Evolutionary conservation across 2,888 invertebrate species (phyloP).

Genomic region (Philereme transversata): DNA sequence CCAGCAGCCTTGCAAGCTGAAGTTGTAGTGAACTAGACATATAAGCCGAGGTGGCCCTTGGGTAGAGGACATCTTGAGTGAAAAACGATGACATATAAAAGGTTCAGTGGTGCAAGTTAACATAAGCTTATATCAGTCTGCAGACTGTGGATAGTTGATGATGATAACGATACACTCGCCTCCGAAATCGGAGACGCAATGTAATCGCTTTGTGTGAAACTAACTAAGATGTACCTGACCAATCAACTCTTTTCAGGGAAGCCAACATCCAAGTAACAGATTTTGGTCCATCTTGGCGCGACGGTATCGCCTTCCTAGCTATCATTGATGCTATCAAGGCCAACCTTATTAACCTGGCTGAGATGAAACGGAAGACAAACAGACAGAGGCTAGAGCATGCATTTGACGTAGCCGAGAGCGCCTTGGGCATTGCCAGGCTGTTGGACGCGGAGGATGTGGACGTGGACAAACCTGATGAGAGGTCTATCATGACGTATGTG

Average conservation of each 20-base stretch:
- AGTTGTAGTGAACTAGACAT: too few species aligned
- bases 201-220: neutral
- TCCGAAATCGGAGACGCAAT: too few species aligned
- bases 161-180: too few species aligned
- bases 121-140: too few species aligned
- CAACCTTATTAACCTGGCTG: conserved; percentile 94
- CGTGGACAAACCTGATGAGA: conserved; percentile 97
- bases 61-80: too few species aligned
- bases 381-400: conserved; percentile 94
- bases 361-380: conserved; percentile 90
- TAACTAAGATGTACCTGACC: neutral
- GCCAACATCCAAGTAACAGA: conserved; percentile 95
- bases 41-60: too few species aligned
- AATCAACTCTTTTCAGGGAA: conserved; percentile 83
- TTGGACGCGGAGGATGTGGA: conserved; percentile 98
- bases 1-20: neutral
- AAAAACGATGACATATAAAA: too few species aligned
- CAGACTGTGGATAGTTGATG: too few species aligned
- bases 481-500: conserved; percentile 99
- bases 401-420: conserved; percentile 95
- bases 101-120: too few species aligned
- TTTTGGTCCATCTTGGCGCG: conserved; percentile 98
- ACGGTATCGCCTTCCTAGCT: conserved; percentile 97
- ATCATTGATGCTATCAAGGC: conserved; percentile 97
- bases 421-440: conserved; percentile 95